Percentiles rank a stretch among this genome's conserved stretches.
Evolutionary conservation across 2,888 invertebrate genomes (phyloP).

Genomic region (Malthinus seriepunctatus): DNA sequence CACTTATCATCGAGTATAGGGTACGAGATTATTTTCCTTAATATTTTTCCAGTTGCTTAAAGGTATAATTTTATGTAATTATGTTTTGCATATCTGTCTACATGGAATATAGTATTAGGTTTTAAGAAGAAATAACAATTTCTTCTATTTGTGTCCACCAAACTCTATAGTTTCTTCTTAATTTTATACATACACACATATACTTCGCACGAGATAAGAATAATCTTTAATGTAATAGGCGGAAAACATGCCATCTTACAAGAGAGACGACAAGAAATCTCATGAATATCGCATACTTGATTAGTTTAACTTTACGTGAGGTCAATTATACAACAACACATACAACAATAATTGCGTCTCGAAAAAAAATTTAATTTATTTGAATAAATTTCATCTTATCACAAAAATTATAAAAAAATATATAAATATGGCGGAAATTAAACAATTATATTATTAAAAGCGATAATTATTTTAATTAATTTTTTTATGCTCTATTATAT

Average conservation of each 20-base stretch:
- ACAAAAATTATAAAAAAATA: too few relatives aligned
- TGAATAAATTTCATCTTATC: background rate
- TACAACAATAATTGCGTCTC: background rate
- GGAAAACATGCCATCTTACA: slow-evolving; percentile 49
- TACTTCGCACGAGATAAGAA: slow-evolving; percentile 49
- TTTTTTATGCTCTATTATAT: too few relatives aligned
- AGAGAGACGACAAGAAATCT: slow-evolving; percentile 42
- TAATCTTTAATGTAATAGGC: slow-evolving; percentile 50
- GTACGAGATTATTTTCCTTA: slow-evolving; percentile 42
- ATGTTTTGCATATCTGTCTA: slow-evolving; percentile 51
- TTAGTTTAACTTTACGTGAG: slow-evolving; percentile 18
- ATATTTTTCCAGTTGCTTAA: slow-evolving; percentile 43
- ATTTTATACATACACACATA: slow-evolving; percentile 43
- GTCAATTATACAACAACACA: slow-evolving; percentile 20
- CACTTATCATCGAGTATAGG: slow-evolving; percentile 23
- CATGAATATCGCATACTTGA: slow-evolving; percentile 33
- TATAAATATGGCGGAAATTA: too few relatives aligned
- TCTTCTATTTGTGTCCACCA: slow-evolving; percentile 28
- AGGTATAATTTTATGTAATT: slow-evolving; percentile 48
- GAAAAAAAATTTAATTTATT: slow-evolving; percentile 9
- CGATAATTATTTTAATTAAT: too few relatives aligned
- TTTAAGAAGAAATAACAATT: slow-evolving; percentile 17
- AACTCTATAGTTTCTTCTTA: slow-evolving; percentile 43
- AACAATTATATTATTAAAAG: too few relatives aligned
- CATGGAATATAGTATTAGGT: slow-evolving; percentile 42